These are phyloP conservation scores for Ctenopoma multispine DNA, from an alignment of 2,797 vertebrate species.

Conservation along the genomic window DNA sequence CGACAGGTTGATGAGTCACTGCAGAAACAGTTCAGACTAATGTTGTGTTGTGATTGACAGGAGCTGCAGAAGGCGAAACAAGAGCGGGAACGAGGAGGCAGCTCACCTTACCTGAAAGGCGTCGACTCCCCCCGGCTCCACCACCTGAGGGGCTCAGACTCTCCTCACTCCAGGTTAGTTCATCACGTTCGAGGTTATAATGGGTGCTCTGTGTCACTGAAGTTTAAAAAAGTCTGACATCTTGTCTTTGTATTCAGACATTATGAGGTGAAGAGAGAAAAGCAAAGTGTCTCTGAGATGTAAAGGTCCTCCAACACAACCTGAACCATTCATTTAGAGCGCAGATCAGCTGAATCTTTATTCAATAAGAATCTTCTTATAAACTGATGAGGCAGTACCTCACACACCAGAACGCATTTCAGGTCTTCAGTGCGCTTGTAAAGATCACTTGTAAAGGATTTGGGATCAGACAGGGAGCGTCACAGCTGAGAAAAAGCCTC, in stretches of 20 bases:
- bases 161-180: slow-evolving; percentile 73
- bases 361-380: neutral
- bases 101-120: slow-evolving; percentile 70
- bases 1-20: neutral
- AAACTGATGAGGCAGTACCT: too few relatives aligned
- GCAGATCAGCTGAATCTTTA: neutral
- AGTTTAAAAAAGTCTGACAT: too few relatives aligned
- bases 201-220: too few relatives aligned
- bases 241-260: too few relatives aligned
- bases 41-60: slow-evolving; percentile 32
- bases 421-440: neutral
- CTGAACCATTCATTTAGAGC: neutral
- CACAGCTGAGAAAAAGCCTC: too few relatives aligned
- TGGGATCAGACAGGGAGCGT: too few relatives aligned
- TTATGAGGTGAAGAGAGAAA: too few relatives aligned
- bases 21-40: neutral
- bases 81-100: slow-evolving; percentile 58
- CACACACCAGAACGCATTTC: too few relatives aligned
- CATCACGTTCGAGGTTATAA: neutral
- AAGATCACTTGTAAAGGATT: neutral
- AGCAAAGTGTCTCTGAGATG: too few relatives aligned
- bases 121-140: slow-evolving; percentile 79
- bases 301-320: neutral
- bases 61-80: slow-evolving; percentile 75
- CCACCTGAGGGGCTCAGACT: slow-evolving; percentile 77